Conservation (phyloP, 2,797 vertebrate genomes). For the Cetoscarus ocellatus region DNA sequence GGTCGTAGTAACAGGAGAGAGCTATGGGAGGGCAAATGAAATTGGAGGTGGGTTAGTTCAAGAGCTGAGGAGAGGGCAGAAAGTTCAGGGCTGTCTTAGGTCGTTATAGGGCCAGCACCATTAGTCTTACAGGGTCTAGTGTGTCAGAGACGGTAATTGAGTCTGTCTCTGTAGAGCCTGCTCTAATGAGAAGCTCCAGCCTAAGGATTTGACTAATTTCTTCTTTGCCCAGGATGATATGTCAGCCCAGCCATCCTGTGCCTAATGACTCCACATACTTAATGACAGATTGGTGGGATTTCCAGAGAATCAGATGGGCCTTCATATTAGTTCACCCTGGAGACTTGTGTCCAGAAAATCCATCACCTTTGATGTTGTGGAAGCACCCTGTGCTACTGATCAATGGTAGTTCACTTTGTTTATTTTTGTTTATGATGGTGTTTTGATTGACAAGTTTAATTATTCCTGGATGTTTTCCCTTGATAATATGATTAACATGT, state of each 20-base stretch:
- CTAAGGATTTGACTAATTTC: conserved; percentile 65
- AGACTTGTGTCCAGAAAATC: conserved; percentile 43
- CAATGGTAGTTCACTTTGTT: conserved; percentile 3
- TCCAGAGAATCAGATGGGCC: conserved; percentile 45
- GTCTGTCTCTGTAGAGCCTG: conserved; percentile 57
- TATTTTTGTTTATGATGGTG: conserved; percentile 10
- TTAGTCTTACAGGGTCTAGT: conserved; percentile 49
- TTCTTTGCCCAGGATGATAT: conserved; percentile 50
- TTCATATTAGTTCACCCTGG: conserved; percentile 35
- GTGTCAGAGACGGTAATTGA: conserved; percentile 69
- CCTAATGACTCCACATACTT: conserved; percentile 65
- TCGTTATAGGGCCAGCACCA: conserved; percentile 56
- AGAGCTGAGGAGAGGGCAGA: conserved; percentile 20
- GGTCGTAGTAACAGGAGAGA: conserved; percentile 13
- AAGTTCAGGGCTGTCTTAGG: conserved; percentile 39
- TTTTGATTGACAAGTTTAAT: neutral
- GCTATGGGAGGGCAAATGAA: conserved; percentile 24
- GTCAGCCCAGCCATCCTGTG: conserved; percentile 39
- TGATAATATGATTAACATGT: neutral
- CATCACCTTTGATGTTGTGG: conserved; percentile 48
- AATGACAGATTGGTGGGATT: conserved; percentile 64
- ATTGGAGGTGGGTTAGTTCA: conserved; percentile 26
- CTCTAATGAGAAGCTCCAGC: conserved; percentile 75
- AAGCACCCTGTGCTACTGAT: conserved; percentile 5
- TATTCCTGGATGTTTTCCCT: neutral